phyloP scores from a whole-genome alignment of 2,888 invertebrate species.

The Stenoptilia bipunctidactyla region DNA sequence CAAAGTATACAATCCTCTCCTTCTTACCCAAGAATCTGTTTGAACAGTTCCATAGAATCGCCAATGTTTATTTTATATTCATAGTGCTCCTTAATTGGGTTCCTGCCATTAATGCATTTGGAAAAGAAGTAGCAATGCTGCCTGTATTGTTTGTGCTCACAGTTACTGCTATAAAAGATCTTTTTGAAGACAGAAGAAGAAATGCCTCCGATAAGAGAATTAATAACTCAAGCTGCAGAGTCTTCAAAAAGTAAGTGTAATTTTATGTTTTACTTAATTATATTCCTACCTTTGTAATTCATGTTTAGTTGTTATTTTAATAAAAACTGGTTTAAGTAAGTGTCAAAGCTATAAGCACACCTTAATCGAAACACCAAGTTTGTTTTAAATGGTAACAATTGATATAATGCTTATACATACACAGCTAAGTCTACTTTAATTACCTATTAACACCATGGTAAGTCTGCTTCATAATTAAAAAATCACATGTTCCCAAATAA shows the following conservation, averaged over 20 bases:
- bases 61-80: constrained; percentile 97
- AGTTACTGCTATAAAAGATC: constrained; percentile 94
- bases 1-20: constrained; percentile 93
- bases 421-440: too few species aligned
- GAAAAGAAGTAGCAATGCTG: constrained; percentile 95
- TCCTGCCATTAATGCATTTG: constrained; percentile 93
- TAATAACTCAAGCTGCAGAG: constrained; percentile 92
- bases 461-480: too few species aligned
- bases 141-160: constrained; percentile 95
- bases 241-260: constrained; percentile 84
- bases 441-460: too few species aligned
- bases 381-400: too few species aligned
- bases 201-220: constrained; percentile 93
- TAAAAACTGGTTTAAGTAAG: too few species aligned
- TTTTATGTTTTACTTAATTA: constrained; percentile 2
- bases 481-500: too few species aligned
- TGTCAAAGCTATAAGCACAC: too few species aligned
- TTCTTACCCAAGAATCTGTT: constrained; percentile 96
- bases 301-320: too few species aligned
- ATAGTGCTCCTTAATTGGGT: constrained; percentile 97
- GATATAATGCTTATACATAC: too few species aligned
- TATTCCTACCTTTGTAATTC: background rate
- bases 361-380: too few species aligned
- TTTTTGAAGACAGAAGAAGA: constrained; percentile 92
- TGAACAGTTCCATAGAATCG: constrained; percentile 97